phyloP scores from a whole-genome alignment of 2,888 invertebrate species.

The Fragum whitleyi region DNA sequence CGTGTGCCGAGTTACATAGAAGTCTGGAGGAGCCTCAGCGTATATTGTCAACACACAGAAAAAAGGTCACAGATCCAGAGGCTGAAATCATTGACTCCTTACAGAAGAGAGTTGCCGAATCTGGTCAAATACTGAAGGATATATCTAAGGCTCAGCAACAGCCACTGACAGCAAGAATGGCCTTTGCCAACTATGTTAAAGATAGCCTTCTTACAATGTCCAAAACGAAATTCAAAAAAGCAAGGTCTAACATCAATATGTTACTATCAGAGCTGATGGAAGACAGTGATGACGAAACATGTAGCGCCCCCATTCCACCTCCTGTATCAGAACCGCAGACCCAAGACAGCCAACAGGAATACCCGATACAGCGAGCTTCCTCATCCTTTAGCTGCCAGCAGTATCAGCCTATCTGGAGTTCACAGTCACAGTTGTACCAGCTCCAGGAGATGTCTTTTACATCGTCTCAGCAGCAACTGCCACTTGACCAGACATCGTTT shows the following conservation, averaged over 20 bases:
- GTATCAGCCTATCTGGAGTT: conserved; percentile 5
- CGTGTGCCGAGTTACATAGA: conserved; percentile 10
- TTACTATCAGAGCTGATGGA: conserved; percentile 27
- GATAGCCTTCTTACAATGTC: conserved; percentile 15
- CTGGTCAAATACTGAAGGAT: conserved; percentile 7
- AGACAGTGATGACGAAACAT: conserved; percentile 14
- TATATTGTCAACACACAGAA: not conserved
- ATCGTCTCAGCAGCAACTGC: conserved; percentile 1
- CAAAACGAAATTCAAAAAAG: conserved; percentile 17
- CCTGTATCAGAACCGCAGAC: not conserved
- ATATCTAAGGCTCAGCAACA: conserved; percentile 23
- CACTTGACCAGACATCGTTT: not conserved
- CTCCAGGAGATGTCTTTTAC: no score
- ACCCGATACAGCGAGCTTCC: not conserved
- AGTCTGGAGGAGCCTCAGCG: not conserved
- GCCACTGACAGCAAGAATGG: conserved; percentile 7
- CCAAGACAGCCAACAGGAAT: not conserved
- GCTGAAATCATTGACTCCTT: conserved; percentile 1
- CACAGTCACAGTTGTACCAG: not conserved
- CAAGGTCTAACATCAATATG: conserved; percentile 17
- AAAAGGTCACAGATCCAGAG: not conserved
- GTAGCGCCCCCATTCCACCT: not conserved
- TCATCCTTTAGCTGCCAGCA: conserved; percentile 14
- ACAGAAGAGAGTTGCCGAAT: conserved; percentile 13
- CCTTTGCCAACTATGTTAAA: conserved; percentile 28